Evolutionary conservation across 2,113 vertebrate genomes (phyloP), one percentile per base, ranked within the genome.

Genomic region (Pipra filicauda): DNA sequence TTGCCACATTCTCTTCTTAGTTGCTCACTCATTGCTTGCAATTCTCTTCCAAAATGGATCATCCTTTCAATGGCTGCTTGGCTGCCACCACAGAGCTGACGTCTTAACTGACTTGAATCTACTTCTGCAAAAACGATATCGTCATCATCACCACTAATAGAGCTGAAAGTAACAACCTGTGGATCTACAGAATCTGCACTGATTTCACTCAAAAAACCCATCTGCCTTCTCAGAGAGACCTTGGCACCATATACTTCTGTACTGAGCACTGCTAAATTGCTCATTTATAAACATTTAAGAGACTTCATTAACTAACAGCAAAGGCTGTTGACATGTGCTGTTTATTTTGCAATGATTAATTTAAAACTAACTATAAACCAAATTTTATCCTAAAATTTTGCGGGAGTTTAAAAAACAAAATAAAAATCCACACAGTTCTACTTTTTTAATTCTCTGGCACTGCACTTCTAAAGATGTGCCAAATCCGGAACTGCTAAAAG

Each of bases 21-120:
- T n/a, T 99, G 99, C 93, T 99, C 99, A 1, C 99, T 99, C 99
- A 99, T 99, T 15, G 99, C 99, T 97, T 99, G 99, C 67, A 99
- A 96, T 97, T 99, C 99, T 95, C 99, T 98, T 89, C 99, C 99
- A 81, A 99, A 99, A 86, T 99, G 99, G 97, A 99, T 99, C 99
- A 99, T 99, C 72, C 99, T 98, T 97, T 99, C 99, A 30, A 99
- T 99, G 78, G 99, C 99, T 0, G 99, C 99, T 94, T 99, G 99
- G 97, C 99, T 99, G 67, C 99, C 99, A 15, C 99, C 99, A 30
- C 99, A 99, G 18, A 99, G 96, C 97, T 99, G 99, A 76, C 99
- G 98, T 97, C 99, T 98, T 85, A 98, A 97, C 97, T 99, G 99
- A 94, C 98, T 97, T 0, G 99, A 98, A 79, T 99, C 99, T 97